phyloP scores from a whole-genome alignment of 2,113 vertebrate species.

The Ceuthmochares aereus region DNA sequence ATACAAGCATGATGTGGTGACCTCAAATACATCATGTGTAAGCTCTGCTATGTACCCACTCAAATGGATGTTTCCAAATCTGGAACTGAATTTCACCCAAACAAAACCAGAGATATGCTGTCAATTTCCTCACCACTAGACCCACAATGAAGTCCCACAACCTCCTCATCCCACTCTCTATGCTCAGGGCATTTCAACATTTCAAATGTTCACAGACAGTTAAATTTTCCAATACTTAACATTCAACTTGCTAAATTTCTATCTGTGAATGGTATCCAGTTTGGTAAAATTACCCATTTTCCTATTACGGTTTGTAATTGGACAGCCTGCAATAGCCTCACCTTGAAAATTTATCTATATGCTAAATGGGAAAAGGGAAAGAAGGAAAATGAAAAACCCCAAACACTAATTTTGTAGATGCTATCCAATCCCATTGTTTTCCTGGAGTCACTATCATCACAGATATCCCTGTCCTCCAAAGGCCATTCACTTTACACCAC shows the following conservation, averaged over 20 bases:
- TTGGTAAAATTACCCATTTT: neutral
- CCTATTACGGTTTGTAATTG: neutral
- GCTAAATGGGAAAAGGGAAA: neutral
- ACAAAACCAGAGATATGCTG: neutral
- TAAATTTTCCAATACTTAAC: neutral
- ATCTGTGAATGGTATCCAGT: neutral
- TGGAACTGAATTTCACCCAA: neutral
- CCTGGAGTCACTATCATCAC: neutral
- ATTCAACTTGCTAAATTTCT: neutral
- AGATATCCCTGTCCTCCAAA: neutral
- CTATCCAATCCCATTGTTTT: neutral
- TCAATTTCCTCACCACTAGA: neutral
- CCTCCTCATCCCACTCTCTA: neutral
- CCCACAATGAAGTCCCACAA: neutral
- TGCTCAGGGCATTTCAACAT: neutral
- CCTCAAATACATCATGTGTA: neutral
- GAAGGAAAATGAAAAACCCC: neutral
- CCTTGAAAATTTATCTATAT: neutral
- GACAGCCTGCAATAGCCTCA: fast-evolving
- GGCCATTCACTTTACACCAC: neutral
- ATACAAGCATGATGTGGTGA: fast-evolving
- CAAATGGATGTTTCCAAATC: neutral
- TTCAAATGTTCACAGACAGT: neutral
- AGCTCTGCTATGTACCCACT: neutral
- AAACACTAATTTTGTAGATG: neutral